Evolutionary conservation across 2,797 vertebrate genomes (phyloP).

Genomic region (Onychomys arenicola): DNA sequence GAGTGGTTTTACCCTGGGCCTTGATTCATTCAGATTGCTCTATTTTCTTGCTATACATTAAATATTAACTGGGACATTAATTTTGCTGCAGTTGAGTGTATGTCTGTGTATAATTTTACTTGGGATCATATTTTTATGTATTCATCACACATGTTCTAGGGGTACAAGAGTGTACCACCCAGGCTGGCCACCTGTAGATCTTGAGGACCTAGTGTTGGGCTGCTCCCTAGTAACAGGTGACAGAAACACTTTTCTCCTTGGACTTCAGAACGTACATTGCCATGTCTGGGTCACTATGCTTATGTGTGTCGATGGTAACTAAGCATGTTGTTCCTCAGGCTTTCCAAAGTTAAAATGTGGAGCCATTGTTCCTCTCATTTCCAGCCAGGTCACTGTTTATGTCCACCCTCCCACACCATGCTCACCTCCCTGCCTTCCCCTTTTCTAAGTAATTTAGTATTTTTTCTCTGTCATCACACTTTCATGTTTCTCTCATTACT

Average conservation of each 20-base stretch:
- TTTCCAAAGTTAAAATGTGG: not conserved
- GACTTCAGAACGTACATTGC: not conserved
- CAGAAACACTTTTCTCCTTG: not conserved
- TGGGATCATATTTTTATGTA: not conserved
- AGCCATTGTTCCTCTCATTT: not conserved
- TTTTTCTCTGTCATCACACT: not conserved
- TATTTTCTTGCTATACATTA: not conserved
- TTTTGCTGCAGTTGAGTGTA: not conserved
- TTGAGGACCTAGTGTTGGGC: not conserved
- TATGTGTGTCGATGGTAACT: not conserved
- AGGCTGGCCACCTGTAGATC: not conserved
- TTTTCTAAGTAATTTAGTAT: not conserved
- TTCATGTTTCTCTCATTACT: not conserved
- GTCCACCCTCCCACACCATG: not conserved
- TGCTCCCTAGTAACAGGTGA: not conserved
- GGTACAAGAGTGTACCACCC: not conserved
- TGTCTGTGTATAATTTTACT: not conserved
- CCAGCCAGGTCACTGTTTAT: not conserved
- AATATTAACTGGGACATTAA: not conserved
- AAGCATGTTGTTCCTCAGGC: not conserved
- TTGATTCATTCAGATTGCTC: conserved; percentile 20
- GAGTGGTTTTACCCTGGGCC: not conserved
- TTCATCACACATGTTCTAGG: not conserved
- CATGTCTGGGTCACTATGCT: not conserved
- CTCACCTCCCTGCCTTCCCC: not conserved